These are phyloP conservation scores for Panulirus ornatus DNA, from an alignment of 1,140 invertebrate genomes.

Conservation along the genomic window DNA sequence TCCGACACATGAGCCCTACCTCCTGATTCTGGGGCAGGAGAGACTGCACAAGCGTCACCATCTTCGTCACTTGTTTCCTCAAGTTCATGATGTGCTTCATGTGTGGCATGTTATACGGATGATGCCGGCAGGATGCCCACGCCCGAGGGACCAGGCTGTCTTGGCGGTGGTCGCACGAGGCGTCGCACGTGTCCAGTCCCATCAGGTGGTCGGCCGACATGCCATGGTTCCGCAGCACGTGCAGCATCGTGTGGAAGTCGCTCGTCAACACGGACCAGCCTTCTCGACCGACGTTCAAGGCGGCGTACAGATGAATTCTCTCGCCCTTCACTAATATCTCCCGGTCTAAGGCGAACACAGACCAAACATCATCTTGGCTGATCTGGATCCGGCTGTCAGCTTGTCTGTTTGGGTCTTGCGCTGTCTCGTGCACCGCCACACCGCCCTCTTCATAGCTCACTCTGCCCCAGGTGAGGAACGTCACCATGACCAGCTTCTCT, in stretches of 20 bases:
- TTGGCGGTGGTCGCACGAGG: neutral
- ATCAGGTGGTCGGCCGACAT: conserved; percentile 26
- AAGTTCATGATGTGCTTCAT: neutral
- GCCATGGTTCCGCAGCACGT: conserved; percentile 42
- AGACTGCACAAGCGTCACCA: too few species aligned
- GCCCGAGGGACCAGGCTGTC: conserved; percentile 43
- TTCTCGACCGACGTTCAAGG: conserved; percentile 41
- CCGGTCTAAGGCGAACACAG: conserved; percentile 8
- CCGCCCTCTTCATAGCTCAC: conserved; percentile 26
- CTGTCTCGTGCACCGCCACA: conserved; percentile 4
- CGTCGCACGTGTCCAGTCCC: conserved; percentile 24
- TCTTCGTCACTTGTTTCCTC: too few species aligned
- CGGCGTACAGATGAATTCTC: too few species aligned
- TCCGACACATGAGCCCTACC: too few species aligned
- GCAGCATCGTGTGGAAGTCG: conserved; percentile 34
- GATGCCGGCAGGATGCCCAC: neutral
- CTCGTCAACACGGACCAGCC: conserved; percentile 36
- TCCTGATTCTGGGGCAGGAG: too few species aligned
- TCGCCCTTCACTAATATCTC: neutral
- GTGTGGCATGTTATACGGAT: neutral
- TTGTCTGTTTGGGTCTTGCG: neutral
- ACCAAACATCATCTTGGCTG: conserved; percentile 32
- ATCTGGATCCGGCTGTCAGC: neutral
- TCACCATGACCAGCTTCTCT: too few species aligned
- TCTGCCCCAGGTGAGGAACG: conserved; percentile 20